Evolutionary conservation across 2,113 vertebrate genomes (phyloP).

Genomic region (Muntiacus muntjak): DNA sequence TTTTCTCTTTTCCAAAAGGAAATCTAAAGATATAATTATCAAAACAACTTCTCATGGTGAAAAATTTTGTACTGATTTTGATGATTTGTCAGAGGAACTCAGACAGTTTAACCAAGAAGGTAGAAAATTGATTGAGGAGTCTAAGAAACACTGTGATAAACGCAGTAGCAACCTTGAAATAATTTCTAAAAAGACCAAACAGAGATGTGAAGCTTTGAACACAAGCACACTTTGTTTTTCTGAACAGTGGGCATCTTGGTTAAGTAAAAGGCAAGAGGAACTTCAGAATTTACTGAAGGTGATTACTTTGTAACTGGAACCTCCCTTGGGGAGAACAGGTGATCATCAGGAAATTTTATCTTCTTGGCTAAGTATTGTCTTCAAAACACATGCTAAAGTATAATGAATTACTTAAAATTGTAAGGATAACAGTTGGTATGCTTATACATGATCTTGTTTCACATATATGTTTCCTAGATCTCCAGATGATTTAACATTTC

Average conservation of each 20-base stretch:
- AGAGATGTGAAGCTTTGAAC: conserved; percentile 76
- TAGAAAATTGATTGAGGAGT: conserved; percentile 77
- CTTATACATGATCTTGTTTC: not conserved
- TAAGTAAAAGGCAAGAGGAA: conserved; percentile 72
- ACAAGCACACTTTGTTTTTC: conserved; percentile 65
- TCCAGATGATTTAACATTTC: not conserved
- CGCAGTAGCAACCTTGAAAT: conserved; percentile 78
- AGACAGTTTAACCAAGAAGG: conserved; percentile 76
- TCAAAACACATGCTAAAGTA: conserved; percentile 31
- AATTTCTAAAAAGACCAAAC: conserved; percentile 76
- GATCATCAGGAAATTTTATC: conserved; percentile 13
- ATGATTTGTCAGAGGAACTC: conserved; percentile 83
- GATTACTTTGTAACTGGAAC: conserved; percentile 49
- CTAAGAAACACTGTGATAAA: conserved; percentile 75
- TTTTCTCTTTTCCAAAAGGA: conserved; percentile 76
- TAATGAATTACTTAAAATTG: conserved; percentile 10
- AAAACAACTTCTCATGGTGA: conserved; percentile 71
- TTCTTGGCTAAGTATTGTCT: not conserved
- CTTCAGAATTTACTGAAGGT: conserved; percentile 85
- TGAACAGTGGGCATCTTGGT: conserved; percentile 77
- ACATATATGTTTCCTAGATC: not conserved
- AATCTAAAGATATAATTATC: conserved; percentile 79
- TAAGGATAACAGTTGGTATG: not conserved
- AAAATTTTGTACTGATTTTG: conserved; percentile 77
- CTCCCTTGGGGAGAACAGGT: not conserved